These are phyloP conservation scores for Gallinago nigripennis DNA, from an alignment of 2,797 vertebrate species.

Conservation along the genomic window DNA sequence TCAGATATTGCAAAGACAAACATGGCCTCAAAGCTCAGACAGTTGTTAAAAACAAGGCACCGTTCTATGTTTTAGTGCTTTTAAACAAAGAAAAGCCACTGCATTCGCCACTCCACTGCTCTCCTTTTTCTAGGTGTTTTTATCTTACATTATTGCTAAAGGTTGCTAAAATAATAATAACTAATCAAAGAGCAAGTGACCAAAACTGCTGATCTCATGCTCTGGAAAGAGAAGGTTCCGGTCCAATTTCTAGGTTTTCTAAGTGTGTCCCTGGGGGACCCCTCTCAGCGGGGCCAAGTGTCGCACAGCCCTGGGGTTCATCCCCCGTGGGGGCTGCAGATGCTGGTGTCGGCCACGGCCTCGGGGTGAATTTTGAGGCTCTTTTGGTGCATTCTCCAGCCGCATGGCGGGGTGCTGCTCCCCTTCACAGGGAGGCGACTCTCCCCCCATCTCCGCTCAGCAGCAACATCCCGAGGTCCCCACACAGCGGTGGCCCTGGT, in stretches of 20 bases:
- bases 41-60: constrained; percentile 54
- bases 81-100: background rate
- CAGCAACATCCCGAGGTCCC: background rate
- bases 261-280: background rate
- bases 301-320: accelerated
- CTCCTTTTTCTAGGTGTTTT: background rate
- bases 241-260: background rate
- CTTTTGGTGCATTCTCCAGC: accelerated
- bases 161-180: background rate
- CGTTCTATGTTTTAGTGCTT: background rate
- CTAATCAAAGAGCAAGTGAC: background rate
- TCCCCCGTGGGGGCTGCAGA: accelerated
- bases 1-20: background rate
- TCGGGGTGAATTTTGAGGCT: background rate
- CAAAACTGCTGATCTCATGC: background rate
- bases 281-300: accelerated
- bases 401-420: accelerated
- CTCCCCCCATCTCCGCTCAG: background rate
- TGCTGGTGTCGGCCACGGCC: background rate
- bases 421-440: accelerated
- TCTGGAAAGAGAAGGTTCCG: background rate
- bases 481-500: background rate
- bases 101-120: background rate
- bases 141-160: background rate
- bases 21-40: background rate